These are phyloP conservation scores for Phengaris arion DNA, from an alignment of 2,888 invertebrate genomes.

Conservation along the genomic window DNA sequence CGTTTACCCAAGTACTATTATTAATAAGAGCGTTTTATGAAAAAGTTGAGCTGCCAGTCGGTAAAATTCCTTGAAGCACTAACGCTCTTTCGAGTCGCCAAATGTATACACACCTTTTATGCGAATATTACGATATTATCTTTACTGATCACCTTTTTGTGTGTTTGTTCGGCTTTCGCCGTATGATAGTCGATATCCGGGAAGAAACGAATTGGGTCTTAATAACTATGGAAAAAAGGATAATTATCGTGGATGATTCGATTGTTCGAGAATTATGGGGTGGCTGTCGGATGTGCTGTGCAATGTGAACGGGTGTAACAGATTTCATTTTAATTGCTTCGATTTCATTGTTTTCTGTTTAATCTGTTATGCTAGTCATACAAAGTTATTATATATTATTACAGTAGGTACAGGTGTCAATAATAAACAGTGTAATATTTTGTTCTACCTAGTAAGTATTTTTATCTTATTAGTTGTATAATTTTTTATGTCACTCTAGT, in stretches of 20 bases:
- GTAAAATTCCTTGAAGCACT: too few relatives aligned
- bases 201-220: slow-evolving; percentile 61
- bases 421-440: too few relatives aligned
- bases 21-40: too few relatives aligned
- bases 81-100: too few relatives aligned
- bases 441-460: too few relatives aligned
- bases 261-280: slow-evolving; percentile 50
- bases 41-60: too few relatives aligned
- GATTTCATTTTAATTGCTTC: slow-evolving; percentile 20
- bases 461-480: too few relatives aligned
- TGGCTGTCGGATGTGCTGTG: slow-evolving; percentile 39
- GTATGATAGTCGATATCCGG: slow-evolving; percentile 74
- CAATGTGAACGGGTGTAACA: neutral
- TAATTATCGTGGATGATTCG: slow-evolving; percentile 64
- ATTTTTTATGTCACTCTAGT: too few relatives aligned
- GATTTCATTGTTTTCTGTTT: slow-evolving; percentile 19
- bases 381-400: neutral
- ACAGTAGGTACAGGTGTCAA: too few relatives aligned
- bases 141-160: slow-evolving; percentile 18
- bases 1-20: too few relatives aligned
- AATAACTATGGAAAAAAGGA: slow-evolving; percentile 67
- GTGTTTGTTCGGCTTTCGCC: slow-evolving; percentile 26
- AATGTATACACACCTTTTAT: neutral
- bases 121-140: slow-evolving; percentile 16
- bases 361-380: neutral